A percentile compares a stretch with the other conserved stretches of the same genome.
phyloP scores from a whole-genome alignment of 1,140 invertebrate genomes.

The Pollicipes pollicipes region DNA sequence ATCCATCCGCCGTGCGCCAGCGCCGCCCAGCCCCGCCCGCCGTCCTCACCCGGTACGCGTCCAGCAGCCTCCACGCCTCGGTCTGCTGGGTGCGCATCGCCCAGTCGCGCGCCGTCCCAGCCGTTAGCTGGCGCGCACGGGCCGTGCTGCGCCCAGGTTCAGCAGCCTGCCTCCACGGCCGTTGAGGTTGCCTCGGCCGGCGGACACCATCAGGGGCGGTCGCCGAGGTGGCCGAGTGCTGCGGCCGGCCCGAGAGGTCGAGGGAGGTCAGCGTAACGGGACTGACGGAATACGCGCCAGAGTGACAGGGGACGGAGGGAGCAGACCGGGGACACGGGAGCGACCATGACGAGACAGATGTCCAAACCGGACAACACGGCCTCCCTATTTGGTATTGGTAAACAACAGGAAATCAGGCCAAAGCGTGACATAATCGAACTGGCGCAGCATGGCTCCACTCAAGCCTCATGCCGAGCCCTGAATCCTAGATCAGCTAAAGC shows the following conservation, averaged over 20 bases:
- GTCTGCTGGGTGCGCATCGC: slow-evolving; percentile 42
- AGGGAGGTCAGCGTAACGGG: no score
- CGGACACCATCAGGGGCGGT: slow-evolving; percentile 59
- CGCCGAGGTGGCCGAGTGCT: slow-evolving; percentile 45
- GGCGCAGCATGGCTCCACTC: no score
- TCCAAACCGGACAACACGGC: background rate
- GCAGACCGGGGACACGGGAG: no score
- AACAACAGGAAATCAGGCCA: no score
- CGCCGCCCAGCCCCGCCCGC: background rate
- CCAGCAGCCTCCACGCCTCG: slow-evolving; percentile 36
- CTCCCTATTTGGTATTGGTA: slow-evolving; percentile 3
- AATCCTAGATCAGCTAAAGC: no score
- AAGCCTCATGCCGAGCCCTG: no score
- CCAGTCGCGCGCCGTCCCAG: slow-evolving; percentile 53
- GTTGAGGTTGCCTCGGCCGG: slow-evolving; percentile 42
- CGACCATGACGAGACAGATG: no score
- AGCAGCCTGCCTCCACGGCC: slow-evolving; percentile 48
- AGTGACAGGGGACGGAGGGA: no score
- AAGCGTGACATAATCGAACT: no score
- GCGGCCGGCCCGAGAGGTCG: no score
- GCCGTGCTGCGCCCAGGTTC: slow-evolving; percentile 46
- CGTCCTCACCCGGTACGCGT: slow-evolving; percentile 29
- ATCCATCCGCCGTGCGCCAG: no score
- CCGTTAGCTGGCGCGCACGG: slow-evolving; percentile 42
- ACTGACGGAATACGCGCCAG: no score